phyloP scores from a whole-genome alignment of 2,888 invertebrate species.

The Apamea sordens region DNA sequence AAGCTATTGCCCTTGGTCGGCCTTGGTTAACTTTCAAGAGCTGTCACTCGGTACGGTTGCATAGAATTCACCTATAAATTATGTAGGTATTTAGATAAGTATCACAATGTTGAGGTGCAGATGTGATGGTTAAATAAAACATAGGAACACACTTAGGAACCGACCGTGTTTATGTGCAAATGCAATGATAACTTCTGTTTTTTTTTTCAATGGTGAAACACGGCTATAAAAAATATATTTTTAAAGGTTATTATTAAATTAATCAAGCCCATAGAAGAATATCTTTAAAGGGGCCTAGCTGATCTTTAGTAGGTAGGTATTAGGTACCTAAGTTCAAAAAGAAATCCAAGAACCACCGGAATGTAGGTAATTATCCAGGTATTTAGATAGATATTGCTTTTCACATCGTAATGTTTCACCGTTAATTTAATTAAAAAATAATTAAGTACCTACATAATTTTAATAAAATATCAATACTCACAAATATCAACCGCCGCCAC shows the following conservation, averaged over 20 bases:
- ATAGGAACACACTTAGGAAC: neutral
- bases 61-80: slow-evolving; percentile 45
- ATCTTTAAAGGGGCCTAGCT: neutral
- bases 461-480: slow-evolving; percentile 55
- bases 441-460: neutral
- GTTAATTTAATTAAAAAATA: no score
- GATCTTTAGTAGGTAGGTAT: neutral
- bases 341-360: neutral
- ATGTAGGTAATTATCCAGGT: neutral
- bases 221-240: neutral
- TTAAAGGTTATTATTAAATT: neutral
- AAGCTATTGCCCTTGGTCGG: slow-evolving; percentile 72
- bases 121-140: slow-evolving; percentile 31
- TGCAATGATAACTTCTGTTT: neutral
- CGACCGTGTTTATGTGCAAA: neutral
- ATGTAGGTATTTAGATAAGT: slow-evolving; percentile 37
- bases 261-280: neutral
- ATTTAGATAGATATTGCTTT: neutral
- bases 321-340: neutral
- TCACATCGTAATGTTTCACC: neutral
- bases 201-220: neutral
- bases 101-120: slow-evolving; percentile 11
- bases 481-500: slow-evolving; percentile 72
- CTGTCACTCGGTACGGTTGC: slow-evolving; percentile 39
- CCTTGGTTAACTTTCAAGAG: slow-evolving; percentile 59